Base-by-base conservation (phyloP, 2,888 invertebrate species). In the Harpalus rufipes region DNA sequence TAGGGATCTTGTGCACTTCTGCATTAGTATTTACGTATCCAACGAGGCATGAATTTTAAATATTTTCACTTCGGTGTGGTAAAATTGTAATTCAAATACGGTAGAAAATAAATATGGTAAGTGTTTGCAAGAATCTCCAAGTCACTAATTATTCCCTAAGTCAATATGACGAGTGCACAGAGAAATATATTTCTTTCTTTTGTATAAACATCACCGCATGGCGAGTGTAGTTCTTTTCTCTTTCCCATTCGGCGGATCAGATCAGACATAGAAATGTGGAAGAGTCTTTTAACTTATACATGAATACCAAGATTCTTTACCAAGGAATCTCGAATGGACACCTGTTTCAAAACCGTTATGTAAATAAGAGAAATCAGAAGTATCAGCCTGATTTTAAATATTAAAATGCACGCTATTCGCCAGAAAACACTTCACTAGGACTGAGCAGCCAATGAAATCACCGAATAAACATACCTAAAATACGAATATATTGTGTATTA, bases 341-440 rank as follows among this genome's bases (percentile, higher is more conserved):
- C 44, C 44, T 51, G 44, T 51, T 51, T 51, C 8, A 51, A 8
- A 51, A 51, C 44, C 44, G 44, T 51, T 51, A 51, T 51, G 44
- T 51, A 51, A 51, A 51, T 51, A 51, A 51, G 44, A 51, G 44
- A 51, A 51, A 51, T 51, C 44, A 51, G 44, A 12, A 51, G 10
- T 6, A 51, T 51, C 44, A 51, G 44, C 44, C 44, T 32, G 44
- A 51, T 51, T 51, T 51, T 12, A 51, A 8, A 12, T 51, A 8
- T 51, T 51, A 8, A 51, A 51, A 51, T 51, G 44, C 44, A 51
- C 44, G 44, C 44, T 51, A 51, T 51, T 51, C 44, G 44, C 44
- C 32, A 32, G 32, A 32, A 32, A 32, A 32, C 32, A 32, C 6
- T 32, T 32, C 32, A 32, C 1, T 32, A 2, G 5, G 3, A 32